Base-by-base conservation (phyloP, 2,113 vertebrate genomes). In the Bos indicus region DNA sequence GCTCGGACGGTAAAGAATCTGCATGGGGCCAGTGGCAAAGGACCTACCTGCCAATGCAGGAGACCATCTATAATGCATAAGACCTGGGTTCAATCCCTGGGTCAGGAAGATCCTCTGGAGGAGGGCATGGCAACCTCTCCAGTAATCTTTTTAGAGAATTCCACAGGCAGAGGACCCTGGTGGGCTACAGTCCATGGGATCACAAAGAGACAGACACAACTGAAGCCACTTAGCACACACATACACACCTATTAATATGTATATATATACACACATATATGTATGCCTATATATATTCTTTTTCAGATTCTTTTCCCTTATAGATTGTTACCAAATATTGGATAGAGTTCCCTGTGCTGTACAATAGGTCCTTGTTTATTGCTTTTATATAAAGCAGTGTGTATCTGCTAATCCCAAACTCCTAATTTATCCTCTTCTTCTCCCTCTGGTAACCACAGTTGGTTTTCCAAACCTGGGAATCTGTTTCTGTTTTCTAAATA, bases 21-120 rank as follows among this genome's bases (percentile, higher is more conserved):
- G 19, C 0, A 0, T 0, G 2, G 67, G 17, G 19, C 67, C 6
- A 10, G 5, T 71, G 19, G n/a, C 10, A 40, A 6, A 71, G n/a
- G n/a, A 40, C 67, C n/a, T 23, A 40, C 67, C n/a, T 71, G n/a
- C 19, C 67, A 71, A 23, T 40, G n/a, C n/a, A 71, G 19, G n/a
- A 40, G n/a, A 40, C n/a, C n/a, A 23, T 40, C 19, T 71, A 40
- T 36, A 13, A 71, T 40, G n/a, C n/a, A 12, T 12, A 71, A 40
- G 19, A 71, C 10, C 10, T 71, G 67, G 5, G n/a, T 71, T 40
- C n/a, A 23, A 23, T 23, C n/a, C n/a, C 67, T 71, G n/a, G 67
- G n/a, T 71, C 67, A 71, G 67, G n/a, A 71, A 71, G 67, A 40
- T 71, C 67, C n/a, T 23, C 67, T 23, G 67, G 67, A 40, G 67